These are phyloP conservation scores for Monochamus saltuarius DNA, from an alignment of 1,140 invertebrate genomes.

Conservation along the genomic window DNA sequence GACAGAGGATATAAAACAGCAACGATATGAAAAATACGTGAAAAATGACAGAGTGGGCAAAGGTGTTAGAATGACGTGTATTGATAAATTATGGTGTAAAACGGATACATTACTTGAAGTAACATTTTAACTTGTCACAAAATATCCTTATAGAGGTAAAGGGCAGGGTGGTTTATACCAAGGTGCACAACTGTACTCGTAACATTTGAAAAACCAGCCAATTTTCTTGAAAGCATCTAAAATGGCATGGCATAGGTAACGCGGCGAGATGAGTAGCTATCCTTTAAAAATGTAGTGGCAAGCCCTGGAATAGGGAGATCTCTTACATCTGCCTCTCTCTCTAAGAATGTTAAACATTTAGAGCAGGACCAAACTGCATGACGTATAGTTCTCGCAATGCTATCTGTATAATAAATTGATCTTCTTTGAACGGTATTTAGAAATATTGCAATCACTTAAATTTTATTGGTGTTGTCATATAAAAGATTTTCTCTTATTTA, in stretches of 20 bases:
- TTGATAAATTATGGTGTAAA: conserved; percentile 26
- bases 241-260: conserved; percentile 34
- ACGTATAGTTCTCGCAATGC: conserved; percentile 15
- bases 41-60: conserved; percentile 21
- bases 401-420: conserved; percentile 25
- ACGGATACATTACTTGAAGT: conserved; percentile 24
- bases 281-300: conserved; percentile 38
- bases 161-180: no score
- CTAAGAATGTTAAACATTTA: conserved; percentile 28
- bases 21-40: conserved; percentile 14
- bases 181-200: neutral
- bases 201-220: conserved; percentile 35
- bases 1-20: neutral
- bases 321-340: conserved; percentile 26
- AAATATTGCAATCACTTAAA: conserved; percentile 28
- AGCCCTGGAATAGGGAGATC: neutral
- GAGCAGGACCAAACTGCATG: conserved; percentile 21
- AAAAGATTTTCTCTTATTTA: conserved; percentile 15
- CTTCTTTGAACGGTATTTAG: conserved; percentile 22
- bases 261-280: conserved; percentile 32
- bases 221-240: conserved; percentile 40
- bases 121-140: conserved; percentile 30
- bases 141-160: conserved; percentile 27
- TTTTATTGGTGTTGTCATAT: conserved; percentile 27
- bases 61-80: conserved; percentile 25